Percentiles rank a stretch among this genome's conserved stretches.
Evolutionary conservation across 2,113 vertebrate genomes (phyloP).

Genomic region (Irena cyanogastra): DNA sequence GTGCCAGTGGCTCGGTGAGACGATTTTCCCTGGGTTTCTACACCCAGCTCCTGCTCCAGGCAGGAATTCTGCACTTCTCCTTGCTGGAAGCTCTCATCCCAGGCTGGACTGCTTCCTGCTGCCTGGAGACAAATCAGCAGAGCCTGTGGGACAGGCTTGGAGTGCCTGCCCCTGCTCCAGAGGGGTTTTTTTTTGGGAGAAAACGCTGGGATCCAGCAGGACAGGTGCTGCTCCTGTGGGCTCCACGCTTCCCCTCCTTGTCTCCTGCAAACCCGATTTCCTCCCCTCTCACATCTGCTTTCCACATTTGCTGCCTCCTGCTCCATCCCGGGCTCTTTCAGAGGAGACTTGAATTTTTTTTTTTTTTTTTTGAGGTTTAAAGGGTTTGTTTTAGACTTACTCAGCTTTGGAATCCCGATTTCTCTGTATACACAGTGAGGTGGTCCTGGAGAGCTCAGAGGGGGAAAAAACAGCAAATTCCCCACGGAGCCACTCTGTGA

Average conservation of each 20-base stretch:
- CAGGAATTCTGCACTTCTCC: not conserved
- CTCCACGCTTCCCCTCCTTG: not conserved
- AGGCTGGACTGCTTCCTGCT: conserved; percentile 17
- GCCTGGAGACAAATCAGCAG: not conserved
- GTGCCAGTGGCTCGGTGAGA: not conserved
- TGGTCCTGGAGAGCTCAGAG: not conserved
- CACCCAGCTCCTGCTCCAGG: not conserved
- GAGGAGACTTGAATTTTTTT: not conserved
- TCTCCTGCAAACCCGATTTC: not conserved
- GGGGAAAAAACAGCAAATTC: not conserved
- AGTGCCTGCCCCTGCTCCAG: not conserved
- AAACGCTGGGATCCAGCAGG: fast-evolving
- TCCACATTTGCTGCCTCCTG: not conserved
- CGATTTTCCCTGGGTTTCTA: not conserved
- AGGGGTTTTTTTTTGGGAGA: not conserved
- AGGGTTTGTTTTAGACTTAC: not conserved
- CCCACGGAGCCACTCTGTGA: not conserved
- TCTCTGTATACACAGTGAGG: too few relatives aligned
- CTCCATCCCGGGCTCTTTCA: not conserved
- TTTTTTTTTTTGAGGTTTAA: not conserved
- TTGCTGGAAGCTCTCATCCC: not conserved
- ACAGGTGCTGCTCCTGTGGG: not conserved
- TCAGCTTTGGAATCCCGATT: not conserved
- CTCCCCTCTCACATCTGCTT: not conserved
- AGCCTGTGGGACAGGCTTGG: not conserved